Evolutionary conservation across 2,797 vertebrate genomes (phyloP).

Genomic region (Anisognathus igniventris): DNA sequence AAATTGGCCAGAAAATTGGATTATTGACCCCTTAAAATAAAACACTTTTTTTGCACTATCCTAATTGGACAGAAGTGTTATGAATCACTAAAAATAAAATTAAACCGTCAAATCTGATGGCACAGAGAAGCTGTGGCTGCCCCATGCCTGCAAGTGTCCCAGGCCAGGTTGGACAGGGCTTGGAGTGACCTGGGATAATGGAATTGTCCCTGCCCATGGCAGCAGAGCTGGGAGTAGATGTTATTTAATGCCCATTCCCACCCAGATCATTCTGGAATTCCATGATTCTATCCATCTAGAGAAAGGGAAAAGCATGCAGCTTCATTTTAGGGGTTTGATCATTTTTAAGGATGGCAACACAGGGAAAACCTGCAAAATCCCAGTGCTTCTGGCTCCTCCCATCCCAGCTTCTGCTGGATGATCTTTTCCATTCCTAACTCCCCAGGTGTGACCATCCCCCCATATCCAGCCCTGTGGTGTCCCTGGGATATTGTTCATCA

Average conservation of each 20-base stretch:
- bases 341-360: background rate
- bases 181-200: background rate
- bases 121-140: background rate
- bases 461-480: fast-evolving
- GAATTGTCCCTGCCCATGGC: background rate
- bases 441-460: background rate
- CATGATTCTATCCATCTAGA: background rate
- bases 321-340: background rate
- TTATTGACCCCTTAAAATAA: background rate
- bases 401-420: background rate
- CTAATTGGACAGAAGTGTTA: background rate
- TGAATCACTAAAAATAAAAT: background rate
- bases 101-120: background rate
- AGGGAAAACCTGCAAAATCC: background rate
- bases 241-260: background rate
- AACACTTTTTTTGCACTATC: background rate
- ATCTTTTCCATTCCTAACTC: background rate
- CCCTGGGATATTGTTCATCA: background rate
- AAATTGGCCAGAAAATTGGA: background rate
- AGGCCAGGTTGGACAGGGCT: fast-evolving
- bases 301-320: background rate
- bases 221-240: background rate
- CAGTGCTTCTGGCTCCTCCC: background rate
- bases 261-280: background rate
- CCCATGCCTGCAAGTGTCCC: background rate